Evolutionary conservation across 35 echinoderm and acorn worm species (phyloP), one percentile per base, ranked within the genome.

Genomic region (Ptychodera flava): DNA sequence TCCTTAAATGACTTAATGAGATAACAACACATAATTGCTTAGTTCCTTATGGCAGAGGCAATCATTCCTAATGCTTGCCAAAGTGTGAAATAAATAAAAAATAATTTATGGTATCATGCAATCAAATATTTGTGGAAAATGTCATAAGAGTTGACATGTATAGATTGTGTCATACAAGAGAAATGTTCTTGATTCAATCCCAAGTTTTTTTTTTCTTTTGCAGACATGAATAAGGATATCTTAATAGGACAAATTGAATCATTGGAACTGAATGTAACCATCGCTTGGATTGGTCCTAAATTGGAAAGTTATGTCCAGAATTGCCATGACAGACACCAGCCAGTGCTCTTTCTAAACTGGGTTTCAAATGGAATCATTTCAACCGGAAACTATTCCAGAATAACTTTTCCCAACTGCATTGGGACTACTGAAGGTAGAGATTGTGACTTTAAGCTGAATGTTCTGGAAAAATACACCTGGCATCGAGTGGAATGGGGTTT

Each of bases 201-300:
- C n/a, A n/a, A n/a, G n/a, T n/a, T n/a, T n/a, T n/a, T 86, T 87
- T 78, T 33, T 33, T 76, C 30, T 34, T 15, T n/a, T 89, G 1
- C 52, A 89, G 87, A 89, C 31, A 76, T 36, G 16, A 82, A 79
- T 45, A 82, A 64, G 16, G 1, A 64, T 81, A 89, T 36, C 27
- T 37, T 89, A 30, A 80, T 89, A 45, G 87, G 80, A 28, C 87
- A 89, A 29, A 89, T 89, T 32, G 34, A 16, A 1, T 82, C 38
- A 36, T 38, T 89, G 12, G 15, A 32, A 15, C 80, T 89, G 10
- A 79, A 79, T 22, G 80, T 89, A 28, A 34, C 77, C 15, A 52
- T 89, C 0, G 87, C 45, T 12, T 89, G 87, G 87, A 80, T 89
- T 32, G 87, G 87, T n/a, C 87, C 87, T 32, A 34, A 89, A 30